phyloP scores from a whole-genome alignment of 1,140 invertebrate genomes.

The Scaptomyza pallida region DNA sequence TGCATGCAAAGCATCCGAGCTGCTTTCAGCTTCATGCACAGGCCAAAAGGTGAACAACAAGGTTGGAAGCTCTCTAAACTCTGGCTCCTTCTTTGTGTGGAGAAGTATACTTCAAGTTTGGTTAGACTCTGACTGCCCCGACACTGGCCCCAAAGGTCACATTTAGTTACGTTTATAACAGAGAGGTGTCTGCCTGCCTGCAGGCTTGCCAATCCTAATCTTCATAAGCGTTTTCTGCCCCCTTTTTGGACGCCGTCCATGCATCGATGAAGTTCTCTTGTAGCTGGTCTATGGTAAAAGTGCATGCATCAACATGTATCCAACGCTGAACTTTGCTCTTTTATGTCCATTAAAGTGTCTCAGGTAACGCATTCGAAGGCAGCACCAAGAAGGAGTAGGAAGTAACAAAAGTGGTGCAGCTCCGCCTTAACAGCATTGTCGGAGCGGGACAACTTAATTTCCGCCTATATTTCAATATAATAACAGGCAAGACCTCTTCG shows the following conservation, averaged over 20 bases:
- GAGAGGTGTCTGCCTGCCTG: too few relatives aligned
- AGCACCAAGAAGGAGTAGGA: too few relatives aligned
- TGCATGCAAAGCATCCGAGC: slow-evolving; percentile 48
- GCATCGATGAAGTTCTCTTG: neutral
- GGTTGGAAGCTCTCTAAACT: neutral
- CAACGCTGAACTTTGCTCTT: slow-evolving; percentile 60
- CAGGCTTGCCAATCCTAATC: too few relatives aligned
- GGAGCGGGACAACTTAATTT: slow-evolving; percentile 77
- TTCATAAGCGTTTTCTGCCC: too few relatives aligned
- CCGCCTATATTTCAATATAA: slow-evolving; percentile 76
- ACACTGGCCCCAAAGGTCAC: slow-evolving; percentile 28
- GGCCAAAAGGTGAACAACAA: slow-evolving; percentile 16
- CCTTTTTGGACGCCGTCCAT: neutral
- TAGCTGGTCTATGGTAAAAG: neutral
- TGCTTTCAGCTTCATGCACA: neutral
- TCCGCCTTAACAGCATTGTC: neutral
- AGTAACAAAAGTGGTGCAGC: too few relatives aligned
- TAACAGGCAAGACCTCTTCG: slow-evolving; percentile 12
- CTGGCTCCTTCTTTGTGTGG: slow-evolving; percentile 25
- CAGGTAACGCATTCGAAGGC: slow-evolving; percentile 41
- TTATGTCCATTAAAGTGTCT: slow-evolving; percentile 74
- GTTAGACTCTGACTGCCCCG: slow-evolving; percentile 10
- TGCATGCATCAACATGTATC: slow-evolving; percentile 35
- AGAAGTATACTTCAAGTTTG: slow-evolving; percentile 18
- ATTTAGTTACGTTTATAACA: slow-evolving; percentile 8